These are phyloP conservation scores for Epizoanthus illoricatus DNA, from an alignment of 92 coral and sea anemone species.

Conservation along the genomic window DNA sequence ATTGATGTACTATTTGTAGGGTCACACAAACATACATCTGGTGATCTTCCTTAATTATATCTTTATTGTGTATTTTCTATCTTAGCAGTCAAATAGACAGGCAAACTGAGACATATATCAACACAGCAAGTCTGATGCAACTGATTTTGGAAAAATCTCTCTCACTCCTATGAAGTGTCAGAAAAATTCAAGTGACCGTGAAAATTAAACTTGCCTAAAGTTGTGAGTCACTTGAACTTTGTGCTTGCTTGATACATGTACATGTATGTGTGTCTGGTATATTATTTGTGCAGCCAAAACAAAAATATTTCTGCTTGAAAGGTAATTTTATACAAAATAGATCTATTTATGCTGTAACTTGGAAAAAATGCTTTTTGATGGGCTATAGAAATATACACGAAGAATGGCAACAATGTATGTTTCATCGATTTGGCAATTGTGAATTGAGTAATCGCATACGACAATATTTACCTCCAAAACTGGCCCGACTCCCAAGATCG, in stretches of 20 bases:
- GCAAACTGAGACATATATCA: constrained; percentile 25
- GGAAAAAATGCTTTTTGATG: constrained; percentile 11
- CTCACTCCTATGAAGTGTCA: neutral
- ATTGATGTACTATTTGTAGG: too few relatives aligned
- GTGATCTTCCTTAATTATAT: neutral
- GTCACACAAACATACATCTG: neutral
- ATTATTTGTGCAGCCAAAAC: neutral
- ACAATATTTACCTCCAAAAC: constrained; percentile 87
- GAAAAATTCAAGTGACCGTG: neutral
- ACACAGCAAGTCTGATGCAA: constrained; percentile 1
- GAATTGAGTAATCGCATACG: neutral
- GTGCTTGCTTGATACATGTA: neutral
- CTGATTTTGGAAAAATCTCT: neutral
- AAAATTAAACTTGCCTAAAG: neutral
- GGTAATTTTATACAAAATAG: neutral
- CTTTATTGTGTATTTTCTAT: constrained; percentile 5
- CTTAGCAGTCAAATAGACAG: constrained; percentile 17
- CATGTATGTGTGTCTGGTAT: neutral
- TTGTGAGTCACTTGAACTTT: neutral
- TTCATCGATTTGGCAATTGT: constrained; percentile 4
- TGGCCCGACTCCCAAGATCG: constrained; percentile 97
- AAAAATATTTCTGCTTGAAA: neutral
- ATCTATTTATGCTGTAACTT: neutral
- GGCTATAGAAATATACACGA: constrained; percentile 32
- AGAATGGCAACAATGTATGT: constrained; percentile 2